phyloP scores from a whole-genome alignment of 1,140 invertebrate genomes.

The Drosophila orosa region DNA sequence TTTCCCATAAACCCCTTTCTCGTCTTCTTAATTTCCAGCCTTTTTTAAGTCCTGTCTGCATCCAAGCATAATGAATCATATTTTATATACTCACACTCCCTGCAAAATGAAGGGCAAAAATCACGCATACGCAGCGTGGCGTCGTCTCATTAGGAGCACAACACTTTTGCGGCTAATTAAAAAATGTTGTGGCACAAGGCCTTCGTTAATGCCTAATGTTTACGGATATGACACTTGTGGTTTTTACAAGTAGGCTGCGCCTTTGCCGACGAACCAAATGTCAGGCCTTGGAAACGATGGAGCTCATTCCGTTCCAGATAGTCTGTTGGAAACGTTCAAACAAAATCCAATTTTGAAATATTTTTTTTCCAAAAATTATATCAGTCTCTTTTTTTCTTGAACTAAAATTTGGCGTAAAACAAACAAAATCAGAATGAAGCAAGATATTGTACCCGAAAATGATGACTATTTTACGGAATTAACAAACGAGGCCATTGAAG shows the following conservation, averaged over 20 bases:
- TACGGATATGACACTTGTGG: slow-evolving; percentile 18
- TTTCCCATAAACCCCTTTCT: background rate
- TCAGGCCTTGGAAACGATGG: rapidly evolving
- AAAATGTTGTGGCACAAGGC: background rate
- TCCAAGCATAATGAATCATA: background rate
- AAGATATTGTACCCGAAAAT: background rate
- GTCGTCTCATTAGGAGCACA: slow-evolving; percentile 18
- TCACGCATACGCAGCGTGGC: slow-evolving; percentile 26
- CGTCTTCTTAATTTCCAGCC: background rate
- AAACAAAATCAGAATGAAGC: background rate
- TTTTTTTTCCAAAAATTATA: background rate
- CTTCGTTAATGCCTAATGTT: background rate
- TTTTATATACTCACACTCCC: background rate
- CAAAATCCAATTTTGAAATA: background rate
- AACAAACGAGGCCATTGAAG: background rate
- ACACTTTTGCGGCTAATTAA: slow-evolving; percentile 45
- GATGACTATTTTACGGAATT: background rate
- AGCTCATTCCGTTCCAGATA: background rate
- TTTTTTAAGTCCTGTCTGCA: background rate
- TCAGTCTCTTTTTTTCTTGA: background rate
- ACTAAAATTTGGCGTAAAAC: background rate
- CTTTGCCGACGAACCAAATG: background rate
- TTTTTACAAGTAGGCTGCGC: background rate
- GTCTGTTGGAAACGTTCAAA: background rate
- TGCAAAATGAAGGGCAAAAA: background rate